Percentiles rank a stretch among this genome's conserved stretches.
These are phyloP conservation scores for Callaeas wilsoni DNA, from an alignment of 2,113 vertebrate species.

Conservation along the genomic window DNA sequence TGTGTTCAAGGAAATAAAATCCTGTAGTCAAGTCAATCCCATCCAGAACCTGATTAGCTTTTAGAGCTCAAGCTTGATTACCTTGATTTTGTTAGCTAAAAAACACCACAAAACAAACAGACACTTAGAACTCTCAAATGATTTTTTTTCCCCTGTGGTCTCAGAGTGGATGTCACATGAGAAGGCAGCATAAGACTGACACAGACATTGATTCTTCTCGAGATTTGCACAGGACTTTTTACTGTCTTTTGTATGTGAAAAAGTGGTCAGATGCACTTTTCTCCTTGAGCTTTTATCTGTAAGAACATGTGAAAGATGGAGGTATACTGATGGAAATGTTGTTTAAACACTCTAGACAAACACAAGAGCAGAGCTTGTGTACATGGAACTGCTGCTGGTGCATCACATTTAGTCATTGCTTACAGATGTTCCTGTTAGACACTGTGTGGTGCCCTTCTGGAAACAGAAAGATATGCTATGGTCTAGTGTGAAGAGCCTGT, in stretches of 20 bases:
- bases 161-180: neutral
- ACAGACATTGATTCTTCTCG: neutral
- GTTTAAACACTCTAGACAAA: neutral
- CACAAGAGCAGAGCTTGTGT: neutral
- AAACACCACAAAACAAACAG: neutral
- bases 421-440: neutral
- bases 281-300: neutral
- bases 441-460: neutral
- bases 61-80: neutral
- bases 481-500: neutral
- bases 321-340: neutral
- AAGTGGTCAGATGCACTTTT: neutral
- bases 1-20: neutral
- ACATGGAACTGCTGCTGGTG: neutral
- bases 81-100: neutral
- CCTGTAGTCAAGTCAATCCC: neutral
- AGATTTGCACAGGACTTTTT: neutral
- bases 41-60: neutral
- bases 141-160: neutral
- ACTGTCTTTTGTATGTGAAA: neutral
- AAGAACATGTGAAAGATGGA: neutral
- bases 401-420: neutral
- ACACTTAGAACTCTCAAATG: neutral
- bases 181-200: neutral
- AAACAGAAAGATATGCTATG: neutral